These are phyloP conservation scores for Aplodontia rufa DNA, from an alignment of 2,113 vertebrate species.

Conservation along the genomic window DNA sequence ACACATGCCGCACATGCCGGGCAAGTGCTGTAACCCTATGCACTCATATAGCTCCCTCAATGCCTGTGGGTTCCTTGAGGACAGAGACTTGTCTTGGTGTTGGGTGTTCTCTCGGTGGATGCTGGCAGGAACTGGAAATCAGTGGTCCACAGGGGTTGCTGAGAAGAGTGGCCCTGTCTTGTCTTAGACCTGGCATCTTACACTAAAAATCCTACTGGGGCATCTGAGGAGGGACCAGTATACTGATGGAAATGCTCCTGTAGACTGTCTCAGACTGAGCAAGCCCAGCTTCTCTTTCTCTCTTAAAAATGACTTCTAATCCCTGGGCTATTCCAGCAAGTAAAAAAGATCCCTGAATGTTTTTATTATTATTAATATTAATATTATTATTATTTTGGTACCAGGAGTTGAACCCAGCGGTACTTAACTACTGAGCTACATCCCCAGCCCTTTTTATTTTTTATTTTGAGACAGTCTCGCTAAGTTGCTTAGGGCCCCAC, in stretches of 20 bases:
- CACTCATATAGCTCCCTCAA: neutral
- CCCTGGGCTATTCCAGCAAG: neutral
- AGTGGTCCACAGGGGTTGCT: neutral
- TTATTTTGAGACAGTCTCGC: no score
- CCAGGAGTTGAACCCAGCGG: no score
- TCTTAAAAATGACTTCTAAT: constrained; percentile 18
- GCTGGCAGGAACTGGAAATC: neutral
- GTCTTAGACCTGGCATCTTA: neutral
- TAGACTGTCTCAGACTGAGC: neutral
- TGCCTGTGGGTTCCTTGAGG: neutral
- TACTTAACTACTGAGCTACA: no score
- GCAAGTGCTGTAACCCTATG: neutral
- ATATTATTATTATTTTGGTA: no score
- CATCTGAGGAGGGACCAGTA: neutral
- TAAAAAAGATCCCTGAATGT: no score
- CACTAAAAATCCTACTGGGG: neutral
- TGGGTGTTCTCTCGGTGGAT: neutral
- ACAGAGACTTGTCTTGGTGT: neutral
- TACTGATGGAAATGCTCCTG: neutral
- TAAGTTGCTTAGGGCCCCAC: no score
- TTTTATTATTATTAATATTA: no score
- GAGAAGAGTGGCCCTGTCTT: neutral
- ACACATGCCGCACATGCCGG: no score
- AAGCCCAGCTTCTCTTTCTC: neutral
- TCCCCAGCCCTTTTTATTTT: no score